These are phyloP conservation scores for Scaptomyza graminum DNA, from an alignment of 1,140 invertebrate species.

Conservation along the genomic window DNA sequence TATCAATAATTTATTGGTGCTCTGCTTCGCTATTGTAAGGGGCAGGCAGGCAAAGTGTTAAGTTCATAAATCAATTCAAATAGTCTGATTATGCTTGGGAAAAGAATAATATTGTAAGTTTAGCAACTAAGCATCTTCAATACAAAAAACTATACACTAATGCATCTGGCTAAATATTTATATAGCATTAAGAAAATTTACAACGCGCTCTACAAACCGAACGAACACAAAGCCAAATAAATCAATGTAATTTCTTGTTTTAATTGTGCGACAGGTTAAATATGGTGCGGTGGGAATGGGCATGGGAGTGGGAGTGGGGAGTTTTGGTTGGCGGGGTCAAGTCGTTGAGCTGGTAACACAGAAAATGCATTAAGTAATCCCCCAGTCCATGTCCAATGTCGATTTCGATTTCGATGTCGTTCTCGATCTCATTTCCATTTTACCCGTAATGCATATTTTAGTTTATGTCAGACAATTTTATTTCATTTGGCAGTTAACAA, in stretches of 20 bases:
- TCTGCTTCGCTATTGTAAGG: slow-evolving; percentile 9
- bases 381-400: slow-evolving; percentile 37
- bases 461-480: slow-evolving; percentile 52
- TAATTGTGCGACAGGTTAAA: slow-evolving; percentile 61
- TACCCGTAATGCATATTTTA: slow-evolving; percentile 57
- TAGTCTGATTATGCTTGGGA: slow-evolving; percentile 46
- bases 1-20: slow-evolving; percentile 47
- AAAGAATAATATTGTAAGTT: slow-evolving; percentile 17
- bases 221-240: slow-evolving; percentile 40
- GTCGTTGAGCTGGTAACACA: slow-evolving; percentile 41
- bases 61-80: slow-evolving; percentile 60
- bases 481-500: slow-evolving; percentile 35
- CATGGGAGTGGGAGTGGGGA: background rate
- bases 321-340: background rate
- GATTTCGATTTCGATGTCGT: slow-evolving; percentile 3
- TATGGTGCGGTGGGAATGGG: background rate
- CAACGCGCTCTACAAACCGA: slow-evolving; percentile 10
- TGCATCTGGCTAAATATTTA: slow-evolving; percentile 52
- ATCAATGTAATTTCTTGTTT: slow-evolving; percentile 65
- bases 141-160: slow-evolving; percentile 41
- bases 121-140: slow-evolving; percentile 19
- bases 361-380: slow-evolving; percentile 65
- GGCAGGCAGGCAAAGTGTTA: slow-evolving; percentile 50
- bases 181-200: slow-evolving; percentile 53
- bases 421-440: slow-evolving; percentile 21